Percentiles rank a stretch among this genome's conserved stretches.
Conservation (phyloP, 1,140 invertebrate genomes). For the Papilio machaon region DNA sequence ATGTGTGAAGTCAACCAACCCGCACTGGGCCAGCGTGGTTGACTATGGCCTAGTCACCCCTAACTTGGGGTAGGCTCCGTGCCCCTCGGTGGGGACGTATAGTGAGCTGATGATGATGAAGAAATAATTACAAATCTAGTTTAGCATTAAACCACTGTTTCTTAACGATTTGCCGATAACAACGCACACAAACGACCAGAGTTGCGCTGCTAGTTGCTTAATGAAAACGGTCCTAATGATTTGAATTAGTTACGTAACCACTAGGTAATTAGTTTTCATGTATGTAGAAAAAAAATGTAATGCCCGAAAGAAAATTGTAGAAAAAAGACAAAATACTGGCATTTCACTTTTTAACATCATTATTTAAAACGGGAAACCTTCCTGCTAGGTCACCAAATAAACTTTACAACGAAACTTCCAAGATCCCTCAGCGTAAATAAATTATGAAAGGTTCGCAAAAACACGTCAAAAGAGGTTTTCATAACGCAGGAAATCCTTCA, state of each 20-base stretch:
- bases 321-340: slow-evolving; percentile 4
- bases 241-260: not conserved
- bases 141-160: no score
- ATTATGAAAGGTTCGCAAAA: slow-evolving; percentile 25
- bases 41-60: no score
- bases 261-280: not conserved
- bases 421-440: slow-evolving; percentile 24
- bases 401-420: slow-evolving; percentile 18
- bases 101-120: no score
- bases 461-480: slow-evolving; percentile 26
- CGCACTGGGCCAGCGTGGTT: no score
- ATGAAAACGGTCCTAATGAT: no score
- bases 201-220: no score
- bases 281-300: not conserved
- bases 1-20: no score
- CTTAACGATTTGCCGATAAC: no score
- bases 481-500: slow-evolving; percentile 24
- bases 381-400: slow-evolving; percentile 14
- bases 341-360: slow-evolving; percentile 11
- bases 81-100: no score
- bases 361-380: slow-evolving; percentile 17
- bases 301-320: not conserved
- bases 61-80: no score
- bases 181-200: no score
- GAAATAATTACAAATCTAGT: no score